Percentiles rank a stretch among this genome's conserved stretches.
Evolutionary conservation across 1,140 invertebrate genomes (phyloP).

Genomic region (Rhizoglyphus robini): DNA sequence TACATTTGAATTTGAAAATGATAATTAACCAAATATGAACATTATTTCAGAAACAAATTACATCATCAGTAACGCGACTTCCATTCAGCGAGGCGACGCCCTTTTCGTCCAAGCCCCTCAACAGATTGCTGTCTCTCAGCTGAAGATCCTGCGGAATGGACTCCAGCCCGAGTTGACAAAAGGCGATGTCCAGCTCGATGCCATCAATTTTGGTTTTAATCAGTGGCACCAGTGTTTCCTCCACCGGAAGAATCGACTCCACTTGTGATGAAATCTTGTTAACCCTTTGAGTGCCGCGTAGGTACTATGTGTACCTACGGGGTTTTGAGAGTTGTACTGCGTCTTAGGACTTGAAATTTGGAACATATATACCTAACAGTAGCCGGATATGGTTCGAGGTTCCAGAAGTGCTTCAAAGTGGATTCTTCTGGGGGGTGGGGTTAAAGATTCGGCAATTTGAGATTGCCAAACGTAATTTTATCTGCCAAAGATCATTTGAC

Average conservation of each 20-base stretch:
- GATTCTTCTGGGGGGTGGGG: too few relatives aligned
- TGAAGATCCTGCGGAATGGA: conserved; percentile 73
- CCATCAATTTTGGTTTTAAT: conserved; percentile 99
- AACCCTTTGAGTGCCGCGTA: too few relatives aligned
- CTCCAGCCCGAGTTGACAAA: conserved; percentile 80
- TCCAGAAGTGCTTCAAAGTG: too few relatives aligned
- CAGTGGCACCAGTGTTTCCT: conserved; percentile 97
- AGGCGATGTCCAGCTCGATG: conserved; percentile 90
- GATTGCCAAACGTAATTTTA: too few relatives aligned
- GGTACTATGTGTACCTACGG: too few relatives aligned
- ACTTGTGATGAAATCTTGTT: conserved; percentile 73
- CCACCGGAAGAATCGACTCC: conserved; percentile 67
- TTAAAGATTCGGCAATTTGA: too few relatives aligned
- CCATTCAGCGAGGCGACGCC: conserved; percentile 95
- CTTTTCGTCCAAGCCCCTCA: conserved; percentile 91
- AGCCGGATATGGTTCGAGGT: too few relatives aligned
- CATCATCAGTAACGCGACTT: conserved; percentile 95
- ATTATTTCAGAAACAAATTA: conserved; percentile 33
- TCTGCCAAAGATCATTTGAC: too few relatives aligned
- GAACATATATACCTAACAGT: too few relatives aligned
- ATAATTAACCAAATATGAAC: not conserved
- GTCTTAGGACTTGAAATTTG: too few relatives aligned
- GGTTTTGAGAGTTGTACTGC: too few relatives aligned
- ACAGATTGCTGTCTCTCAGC: conserved; percentile 70
- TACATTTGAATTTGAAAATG: too few relatives aligned